Evolutionary conservation across 2,888 invertebrate genomes (phyloP).

Genomic region (Idaea aversata): DNA sequence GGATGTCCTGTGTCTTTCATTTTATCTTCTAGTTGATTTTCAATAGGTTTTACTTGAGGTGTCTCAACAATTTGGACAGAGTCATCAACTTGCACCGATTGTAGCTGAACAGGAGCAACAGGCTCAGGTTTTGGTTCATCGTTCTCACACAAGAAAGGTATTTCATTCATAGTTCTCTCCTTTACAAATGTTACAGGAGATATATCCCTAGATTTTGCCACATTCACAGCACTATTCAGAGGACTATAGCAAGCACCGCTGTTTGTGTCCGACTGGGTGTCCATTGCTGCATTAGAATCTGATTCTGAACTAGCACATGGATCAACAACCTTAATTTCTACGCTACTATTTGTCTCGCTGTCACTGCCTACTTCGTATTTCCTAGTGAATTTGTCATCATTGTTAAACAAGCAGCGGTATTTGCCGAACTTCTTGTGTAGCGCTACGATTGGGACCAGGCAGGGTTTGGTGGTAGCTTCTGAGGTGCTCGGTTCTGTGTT

Average conservation of each 20-base stretch:
- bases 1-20: conserved; percentile 11
- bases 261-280: conserved; percentile 60
- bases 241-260: conserved; percentile 55
- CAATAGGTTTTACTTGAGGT: conserved; percentile 20
- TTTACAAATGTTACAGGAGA: conserved; percentile 41
- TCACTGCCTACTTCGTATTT: conserved; percentile 73
- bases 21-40: conserved; percentile 21
- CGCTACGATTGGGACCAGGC: conserved; percentile 55
- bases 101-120: conserved; percentile 13
- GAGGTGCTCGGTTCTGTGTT: conserved; percentile 35
- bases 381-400: conserved; percentile 56
- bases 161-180: conserved; percentile 16
- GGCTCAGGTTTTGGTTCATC: conserved; percentile 20
- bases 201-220: conserved; percentile 44
- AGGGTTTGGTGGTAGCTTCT: conserved; percentile 40
- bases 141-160: conserved; percentile 31
- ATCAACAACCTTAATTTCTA: conserved; percentile 68
- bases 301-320: conserved; percentile 73
- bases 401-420: conserved; percentile 74
- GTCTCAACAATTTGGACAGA: conserved; percentile 13
- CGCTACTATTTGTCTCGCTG: conserved; percentile 74
- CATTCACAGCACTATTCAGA: conserved; percentile 39
- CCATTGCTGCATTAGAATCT: conserved; percentile 69
- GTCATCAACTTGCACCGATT: conserved; percentile 21
- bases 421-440: conserved; percentile 81